Conservation (phyloP, 2,888 invertebrate species). For the Xestia sexstrigata region DNA sequence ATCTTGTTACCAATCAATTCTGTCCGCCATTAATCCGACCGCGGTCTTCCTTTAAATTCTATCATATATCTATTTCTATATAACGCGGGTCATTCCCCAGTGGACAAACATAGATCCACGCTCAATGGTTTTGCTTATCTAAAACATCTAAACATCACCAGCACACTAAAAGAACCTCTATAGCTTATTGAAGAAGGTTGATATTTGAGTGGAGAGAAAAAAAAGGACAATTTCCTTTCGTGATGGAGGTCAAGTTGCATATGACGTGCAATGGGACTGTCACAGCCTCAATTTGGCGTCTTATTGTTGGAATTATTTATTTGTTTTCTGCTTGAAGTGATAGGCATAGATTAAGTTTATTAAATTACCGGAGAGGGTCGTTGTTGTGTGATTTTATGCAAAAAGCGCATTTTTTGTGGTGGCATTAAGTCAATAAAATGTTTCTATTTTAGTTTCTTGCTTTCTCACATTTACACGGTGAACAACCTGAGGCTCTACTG, state of each 20-base stretch:
- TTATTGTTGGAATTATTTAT: constrained; percentile 79
- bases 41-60: constrained; percentile 40
- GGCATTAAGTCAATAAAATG: background rate
- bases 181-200: background rate
- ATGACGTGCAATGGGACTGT: constrained; percentile 69
- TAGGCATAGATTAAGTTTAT: constrained; percentile 37
- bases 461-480: background rate
- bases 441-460: background rate
- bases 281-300: constrained; percentile 74
- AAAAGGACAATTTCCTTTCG: constrained; percentile 47
- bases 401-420: background rate
- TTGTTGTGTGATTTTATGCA: background rate
- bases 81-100: constrained; percentile 48
- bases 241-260: constrained; percentile 70
- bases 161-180: constrained; percentile 27
- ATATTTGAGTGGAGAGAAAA: constrained; percentile 4
- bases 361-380: background rate
- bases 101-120: constrained; percentile 49
- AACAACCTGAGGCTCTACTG: background rate
- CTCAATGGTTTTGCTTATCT: constrained; percentile 57
- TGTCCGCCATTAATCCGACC: constrained; percentile 22
- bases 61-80: constrained; percentile 16
- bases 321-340: constrained; percentile 69
- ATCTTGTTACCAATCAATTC: constrained; percentile 40
- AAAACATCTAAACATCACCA: constrained; percentile 34